A percentile compares a stretch with the other conserved stretches of the same genome.
Evolutionary conservation across 2,113 vertebrate genomes (phyloP).

Genomic region (Crotalus horridus): DNA sequence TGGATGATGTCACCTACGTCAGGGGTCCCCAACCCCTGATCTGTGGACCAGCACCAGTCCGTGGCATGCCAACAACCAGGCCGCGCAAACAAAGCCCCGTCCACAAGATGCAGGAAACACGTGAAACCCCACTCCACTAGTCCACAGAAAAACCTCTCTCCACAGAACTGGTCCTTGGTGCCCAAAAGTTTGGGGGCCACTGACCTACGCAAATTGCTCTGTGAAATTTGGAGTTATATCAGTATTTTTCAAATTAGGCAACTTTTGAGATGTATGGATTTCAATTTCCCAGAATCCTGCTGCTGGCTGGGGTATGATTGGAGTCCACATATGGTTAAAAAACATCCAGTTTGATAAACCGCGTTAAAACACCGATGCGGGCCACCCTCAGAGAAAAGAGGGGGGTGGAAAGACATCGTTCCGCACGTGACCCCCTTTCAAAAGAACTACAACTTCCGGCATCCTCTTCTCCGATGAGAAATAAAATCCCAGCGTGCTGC

Average conservation of each 20-base stretch:
- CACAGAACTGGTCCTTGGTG: no score
- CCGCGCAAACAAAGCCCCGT: no score
- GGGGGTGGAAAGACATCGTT: fast-evolving
- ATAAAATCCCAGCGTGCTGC: neutral
- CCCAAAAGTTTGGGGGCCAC: no score
- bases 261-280: neutral
- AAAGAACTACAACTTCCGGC: neutral
- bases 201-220: no score
- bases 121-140: no score
- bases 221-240: no score
- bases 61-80: no score
- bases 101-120: no score
- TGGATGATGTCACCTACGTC: neutral
- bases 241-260: neutral
- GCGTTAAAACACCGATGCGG: neutral
- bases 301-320: neutral
- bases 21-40: no score
- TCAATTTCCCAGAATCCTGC: neutral
- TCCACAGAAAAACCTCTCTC: no score
- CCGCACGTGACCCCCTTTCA: neutral
- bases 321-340: neutral
- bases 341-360: neutral
- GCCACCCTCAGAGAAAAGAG: neutral
- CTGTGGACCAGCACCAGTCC: no score
- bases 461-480: neutral